phyloP scores from a whole-genome alignment of 2,113 vertebrate genomes.

The Platycercus adscitus region DNA sequence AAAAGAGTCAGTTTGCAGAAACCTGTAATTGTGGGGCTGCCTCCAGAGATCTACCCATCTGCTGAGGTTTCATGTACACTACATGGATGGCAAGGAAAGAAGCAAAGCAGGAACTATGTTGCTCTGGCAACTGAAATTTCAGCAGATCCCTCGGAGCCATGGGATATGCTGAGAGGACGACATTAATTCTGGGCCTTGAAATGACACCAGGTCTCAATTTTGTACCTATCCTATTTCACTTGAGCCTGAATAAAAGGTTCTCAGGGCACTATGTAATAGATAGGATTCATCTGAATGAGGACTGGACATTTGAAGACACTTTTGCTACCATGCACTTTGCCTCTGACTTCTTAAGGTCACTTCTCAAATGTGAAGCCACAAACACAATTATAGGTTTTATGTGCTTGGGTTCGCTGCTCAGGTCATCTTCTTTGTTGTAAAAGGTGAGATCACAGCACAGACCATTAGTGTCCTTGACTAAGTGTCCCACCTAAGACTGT shows the following conservation, averaged over 20 bases:
- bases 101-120: not conserved
- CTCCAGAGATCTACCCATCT: not conserved
- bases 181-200: not conserved
- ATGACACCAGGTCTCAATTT: not conserved
- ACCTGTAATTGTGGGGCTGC: rapidly evolving
- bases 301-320: not conserved
- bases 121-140: not conserved
- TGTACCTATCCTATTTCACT: not conserved
- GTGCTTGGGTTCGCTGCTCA: not conserved
- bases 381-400: not conserved
- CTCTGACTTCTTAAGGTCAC: not conserved
- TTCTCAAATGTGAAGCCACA: not conserved
- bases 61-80: not conserved
- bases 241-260: not conserved
- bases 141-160: not conserved
- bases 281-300: not conserved
- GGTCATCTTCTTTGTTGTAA: not conserved
- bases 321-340: not conserved
- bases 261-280: not conserved
- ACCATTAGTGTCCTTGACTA: not conserved
- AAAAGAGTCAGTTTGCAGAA: not conserved
- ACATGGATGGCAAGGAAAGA: not conserved
- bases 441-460: not conserved
- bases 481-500: not conserved
- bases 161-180: not conserved